Percentiles rank a stretch among this genome's conserved stretches.
phyloP scores from a whole-genome alignment of 2,888 invertebrate species.

The Clivina fossor region DNA sequence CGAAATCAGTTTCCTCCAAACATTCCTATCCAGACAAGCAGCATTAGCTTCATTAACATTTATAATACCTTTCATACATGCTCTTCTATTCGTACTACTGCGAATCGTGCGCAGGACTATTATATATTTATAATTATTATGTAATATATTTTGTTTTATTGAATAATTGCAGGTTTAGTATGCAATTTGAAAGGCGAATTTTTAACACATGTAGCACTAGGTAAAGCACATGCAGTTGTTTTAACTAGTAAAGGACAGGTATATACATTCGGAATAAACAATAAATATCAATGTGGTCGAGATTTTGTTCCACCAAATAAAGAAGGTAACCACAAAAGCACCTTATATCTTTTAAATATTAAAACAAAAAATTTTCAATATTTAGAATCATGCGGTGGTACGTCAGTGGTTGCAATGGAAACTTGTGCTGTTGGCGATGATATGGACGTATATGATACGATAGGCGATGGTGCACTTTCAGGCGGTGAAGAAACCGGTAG shows the following conservation, averaged over 20 bases:
- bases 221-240: conserved; percentile 94
- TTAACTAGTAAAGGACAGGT: conserved; percentile 86
- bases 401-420: conserved; percentile 58
- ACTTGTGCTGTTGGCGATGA: conserved; percentile 55
- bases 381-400: too few relatives aligned
- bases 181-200: conserved; percentile 51
- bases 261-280: conserved; percentile 96
- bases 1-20: too few relatives aligned
- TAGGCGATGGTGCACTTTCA: conserved; percentile 54
- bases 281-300: conserved; percentile 96
- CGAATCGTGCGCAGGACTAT: too few relatives aligned
- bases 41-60: too few relatives aligned
- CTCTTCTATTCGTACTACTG: too few relatives aligned
- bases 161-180: conserved; percentile 46
- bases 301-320: conserved; percentile 68
- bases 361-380: too few relatives aligned
- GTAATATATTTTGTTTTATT: too few relatives aligned
- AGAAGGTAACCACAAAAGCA: too few relatives aligned
- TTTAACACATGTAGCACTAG: conserved; percentile 73
- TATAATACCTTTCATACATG: too few relatives aligned
- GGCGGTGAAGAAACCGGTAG: conserved; percentile 57
- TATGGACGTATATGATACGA: conserved; percentile 59
- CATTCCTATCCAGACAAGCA: too few relatives aligned
- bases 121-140: too few relatives aligned
- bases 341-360: too few relatives aligned